Evolutionary conservation across 1,140 invertebrate genomes (phyloP).

Genomic region (Nasonia giraulti): DNA sequence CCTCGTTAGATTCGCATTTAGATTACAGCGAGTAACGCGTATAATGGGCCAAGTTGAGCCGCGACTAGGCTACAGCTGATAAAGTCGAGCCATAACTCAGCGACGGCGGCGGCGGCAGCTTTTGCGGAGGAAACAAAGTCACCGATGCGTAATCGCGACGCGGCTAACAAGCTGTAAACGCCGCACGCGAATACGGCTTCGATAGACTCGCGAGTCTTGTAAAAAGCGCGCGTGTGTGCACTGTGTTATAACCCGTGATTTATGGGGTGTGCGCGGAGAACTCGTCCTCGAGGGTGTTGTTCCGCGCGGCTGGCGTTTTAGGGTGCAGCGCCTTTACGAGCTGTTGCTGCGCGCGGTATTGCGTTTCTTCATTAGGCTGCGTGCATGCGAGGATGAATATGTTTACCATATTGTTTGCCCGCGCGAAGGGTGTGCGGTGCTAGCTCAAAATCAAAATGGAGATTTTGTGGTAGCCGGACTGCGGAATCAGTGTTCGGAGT

Average conservation of each 20-base stretch:
- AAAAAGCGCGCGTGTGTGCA: not conserved
- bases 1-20: slow-evolving; percentile 48
- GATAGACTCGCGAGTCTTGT: not conserved
- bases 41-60: slow-evolving; percentile 16
- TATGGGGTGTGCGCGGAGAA: not conserved
- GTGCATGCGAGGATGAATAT: not conserved
- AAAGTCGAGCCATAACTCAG: slow-evolving; percentile 37
- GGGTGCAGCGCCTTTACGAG: not conserved
- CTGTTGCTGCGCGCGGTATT: not conserved
- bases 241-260: not conserved
- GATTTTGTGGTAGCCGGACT: too few relatives aligned
- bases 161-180: slow-evolving; percentile 23
- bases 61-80: slow-evolving; percentile 9
- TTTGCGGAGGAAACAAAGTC: slow-evolving; percentile 4
- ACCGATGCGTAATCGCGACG: slow-evolving; percentile 9
- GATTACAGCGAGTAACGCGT: slow-evolving; percentile 16
- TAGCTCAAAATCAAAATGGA: not conserved
- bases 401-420: not conserved
- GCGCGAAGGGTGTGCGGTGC: too few relatives aligned
- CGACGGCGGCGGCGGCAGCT: not conserved
- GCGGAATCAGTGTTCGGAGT: too few relatives aligned
- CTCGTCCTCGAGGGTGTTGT: not conserved
- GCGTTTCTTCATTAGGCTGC: not conserved
- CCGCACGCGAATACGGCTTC: not conserved
- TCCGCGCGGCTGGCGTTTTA: not conserved